Percentiles rank a stretch among this genome's conserved stretches.
Evolutionary conservation across 2,888 invertebrate genomes (phyloP).

Genomic region (Ectemnius cavifrons): DNA sequence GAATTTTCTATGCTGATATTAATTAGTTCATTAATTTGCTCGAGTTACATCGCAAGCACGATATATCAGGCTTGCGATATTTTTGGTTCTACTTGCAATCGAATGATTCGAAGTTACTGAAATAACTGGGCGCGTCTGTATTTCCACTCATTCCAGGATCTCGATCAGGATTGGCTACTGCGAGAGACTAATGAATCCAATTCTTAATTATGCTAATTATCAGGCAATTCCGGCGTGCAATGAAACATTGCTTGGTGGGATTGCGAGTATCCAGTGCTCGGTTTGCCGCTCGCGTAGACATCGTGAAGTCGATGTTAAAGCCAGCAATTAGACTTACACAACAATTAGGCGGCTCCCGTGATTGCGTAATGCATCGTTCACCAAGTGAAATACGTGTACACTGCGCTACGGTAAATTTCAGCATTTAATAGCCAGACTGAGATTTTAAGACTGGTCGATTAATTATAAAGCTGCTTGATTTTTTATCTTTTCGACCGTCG

Average conservation of each 20-base stretch:
- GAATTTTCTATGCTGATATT: too few relatives aligned
- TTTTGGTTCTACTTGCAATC: neutral
- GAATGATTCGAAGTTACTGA: too few relatives aligned
- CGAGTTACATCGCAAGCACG: too few relatives aligned
- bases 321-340: slow-evolving; percentile 58
- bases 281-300: neutral
- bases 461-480: too few relatives aligned
- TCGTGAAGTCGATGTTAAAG: slow-evolving; percentile 28
- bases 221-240: slow-evolving; percentile 45
- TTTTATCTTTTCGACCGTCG: too few relatives aligned
- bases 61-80: too few relatives aligned
- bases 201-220: slow-evolving; percentile 17
- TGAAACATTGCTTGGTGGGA: slow-evolving; percentile 42
- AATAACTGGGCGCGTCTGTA: slow-evolving; percentile 17
- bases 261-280: slow-evolving; percentile 15
- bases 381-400: neutral
- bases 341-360: slow-evolving; percentile 48
- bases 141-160: slow-evolving; percentile 9
- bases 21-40: too few relatives aligned
- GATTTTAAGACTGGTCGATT: too few relatives aligned
- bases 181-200: too few relatives aligned
- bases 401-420: neutral
- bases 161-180: neutral
- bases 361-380: neutral
- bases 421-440: too few relatives aligned